These are phyloP conservation scores for Tryphoninae sp. DNA, from an alignment of 2,888 invertebrate genomes.

Conservation along the genomic window DNA sequence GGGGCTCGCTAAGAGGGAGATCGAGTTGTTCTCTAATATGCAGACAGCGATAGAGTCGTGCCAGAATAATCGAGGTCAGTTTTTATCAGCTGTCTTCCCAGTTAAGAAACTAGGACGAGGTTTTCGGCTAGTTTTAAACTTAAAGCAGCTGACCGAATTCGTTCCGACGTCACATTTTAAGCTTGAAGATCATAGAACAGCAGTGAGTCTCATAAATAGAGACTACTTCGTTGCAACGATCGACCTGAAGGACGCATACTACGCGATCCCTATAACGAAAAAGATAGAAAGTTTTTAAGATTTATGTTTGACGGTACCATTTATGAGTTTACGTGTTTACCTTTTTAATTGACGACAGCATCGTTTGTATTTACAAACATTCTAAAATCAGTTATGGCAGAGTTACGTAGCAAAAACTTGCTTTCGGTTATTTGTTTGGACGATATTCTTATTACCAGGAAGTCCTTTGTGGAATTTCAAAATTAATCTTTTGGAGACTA, in stretches of 20 bases:
- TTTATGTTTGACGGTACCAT: conserved; percentile 60
- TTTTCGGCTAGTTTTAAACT: conserved; percentile 4
- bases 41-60: conserved; percentile 6
- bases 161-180: conserved; percentile 1
- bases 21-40: too few species aligned
- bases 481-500: conserved; percentile 21
- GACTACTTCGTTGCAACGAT: conserved; percentile 39
- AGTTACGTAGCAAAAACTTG: conserved; percentile 31
- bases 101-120: background rate
- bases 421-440: conserved; percentile 48
- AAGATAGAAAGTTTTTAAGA: conserved; percentile 65
- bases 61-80: conserved; percentile 2
- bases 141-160: conserved; percentile 2
- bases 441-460: conserved; percentile 36
- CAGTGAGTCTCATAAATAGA: background rate
- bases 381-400: conserved; percentile 54
- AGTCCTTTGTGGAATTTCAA: conserved; percentile 2
- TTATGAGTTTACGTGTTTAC: conserved; percentile 67
- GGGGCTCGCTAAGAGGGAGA: too few species aligned
- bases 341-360: conserved; percentile 67
- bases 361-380: conserved; percentile 70
- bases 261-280: conserved; percentile 54
- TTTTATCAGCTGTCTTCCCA: conserved; percentile 9
- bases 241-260: conserved; percentile 48
- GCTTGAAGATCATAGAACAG: background rate